Evolutionary conservation across 2,888 invertebrate species (phyloP).

Genomic region (Perizoma flavofasciatum): DNA sequence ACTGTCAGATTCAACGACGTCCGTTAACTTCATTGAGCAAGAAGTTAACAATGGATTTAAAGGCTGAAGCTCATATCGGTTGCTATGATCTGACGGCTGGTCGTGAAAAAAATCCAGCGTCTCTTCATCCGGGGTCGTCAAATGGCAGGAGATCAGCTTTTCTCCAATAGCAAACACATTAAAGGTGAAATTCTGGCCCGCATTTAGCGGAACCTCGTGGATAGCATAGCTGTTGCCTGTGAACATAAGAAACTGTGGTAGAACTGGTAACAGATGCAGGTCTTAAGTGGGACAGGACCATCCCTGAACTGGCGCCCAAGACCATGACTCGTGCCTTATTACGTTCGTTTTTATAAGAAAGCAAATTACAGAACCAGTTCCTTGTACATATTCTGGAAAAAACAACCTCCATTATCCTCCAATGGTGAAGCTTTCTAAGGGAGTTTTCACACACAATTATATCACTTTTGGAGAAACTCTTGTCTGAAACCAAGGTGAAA

Average conservation of each 20-base stretch:
- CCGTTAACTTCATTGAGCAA: constrained; percentile 23
- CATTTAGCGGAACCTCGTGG: background rate
- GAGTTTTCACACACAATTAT: too few relatives aligned
- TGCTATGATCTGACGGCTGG: constrained; percentile 5
- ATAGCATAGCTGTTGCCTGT: constrained; percentile 24
- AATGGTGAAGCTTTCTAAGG: too few relatives aligned
- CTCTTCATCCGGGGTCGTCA: constrained; percentile 20
- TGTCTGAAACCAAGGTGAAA: too few relatives aligned
- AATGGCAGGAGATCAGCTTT: constrained; percentile 20
- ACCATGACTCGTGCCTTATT: too few relatives aligned
- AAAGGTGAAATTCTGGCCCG: constrained; percentile 21
- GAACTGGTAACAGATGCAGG: background rate
- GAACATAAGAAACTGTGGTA: constrained; percentile 5
- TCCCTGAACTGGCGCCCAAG: too few relatives aligned
- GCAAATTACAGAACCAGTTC: too few relatives aligned
- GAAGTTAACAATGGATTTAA: background rate
- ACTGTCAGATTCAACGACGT: constrained; percentile 21
- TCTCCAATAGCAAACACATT: constrained; percentile 1
- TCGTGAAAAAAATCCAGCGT: constrained; percentile 21
- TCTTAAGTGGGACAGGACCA: too few relatives aligned
- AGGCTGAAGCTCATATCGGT: constrained; percentile 22
- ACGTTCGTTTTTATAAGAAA: too few relatives aligned
- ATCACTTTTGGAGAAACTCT: too few relatives aligned
- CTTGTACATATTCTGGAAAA: too few relatives aligned
- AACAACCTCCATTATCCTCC: too few relatives aligned